A percentile compares a stretch with the other conserved stretches of the same genome.
These are phyloP conservation scores for Calameuta filiformis DNA, from an alignment of 2,888 invertebrate genomes.

Conservation along the genomic window DNA sequence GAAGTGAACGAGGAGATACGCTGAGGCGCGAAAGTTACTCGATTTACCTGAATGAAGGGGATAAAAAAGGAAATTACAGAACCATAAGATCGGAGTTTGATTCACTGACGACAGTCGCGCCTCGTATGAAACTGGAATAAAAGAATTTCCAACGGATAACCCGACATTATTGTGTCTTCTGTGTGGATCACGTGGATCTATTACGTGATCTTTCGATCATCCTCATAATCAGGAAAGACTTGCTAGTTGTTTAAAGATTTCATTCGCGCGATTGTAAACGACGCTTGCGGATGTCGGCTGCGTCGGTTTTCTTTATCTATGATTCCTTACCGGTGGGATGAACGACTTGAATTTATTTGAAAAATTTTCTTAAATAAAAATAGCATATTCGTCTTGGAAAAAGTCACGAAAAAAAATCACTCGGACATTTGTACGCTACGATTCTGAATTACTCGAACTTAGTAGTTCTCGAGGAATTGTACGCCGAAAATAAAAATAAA, in stretches of 20 bases:
- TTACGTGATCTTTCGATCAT: not conserved
- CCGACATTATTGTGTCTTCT: not conserved
- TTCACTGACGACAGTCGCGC: not conserved
- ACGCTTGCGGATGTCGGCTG: not conserved
- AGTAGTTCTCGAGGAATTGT: not conserved
- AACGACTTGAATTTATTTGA: not conserved
- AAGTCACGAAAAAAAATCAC: not conserved
- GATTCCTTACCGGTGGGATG: not conserved
- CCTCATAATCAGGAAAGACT: not conserved
- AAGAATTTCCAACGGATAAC: no score
- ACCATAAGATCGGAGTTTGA: not conserved
- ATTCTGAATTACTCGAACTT: not conserved
- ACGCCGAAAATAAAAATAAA: not conserved
- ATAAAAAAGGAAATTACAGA: not conserved
- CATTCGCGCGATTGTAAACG: not conserved
- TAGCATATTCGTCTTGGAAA: not conserved
- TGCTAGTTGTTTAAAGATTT: not conserved
- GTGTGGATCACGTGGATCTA: not conserved
- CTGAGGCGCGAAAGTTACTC: not conserved
- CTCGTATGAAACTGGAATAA: not conserved
- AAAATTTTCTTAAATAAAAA: not conserved
- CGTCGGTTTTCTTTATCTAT: not conserved
- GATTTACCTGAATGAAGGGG: not conserved
- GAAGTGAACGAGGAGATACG: conserved; percentile 64
- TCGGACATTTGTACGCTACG: not conserved